These are phyloP conservation scores for Falco biarmicus DNA, from an alignment of 2,797 vertebrate genomes.

Conservation along the genomic window DNA sequence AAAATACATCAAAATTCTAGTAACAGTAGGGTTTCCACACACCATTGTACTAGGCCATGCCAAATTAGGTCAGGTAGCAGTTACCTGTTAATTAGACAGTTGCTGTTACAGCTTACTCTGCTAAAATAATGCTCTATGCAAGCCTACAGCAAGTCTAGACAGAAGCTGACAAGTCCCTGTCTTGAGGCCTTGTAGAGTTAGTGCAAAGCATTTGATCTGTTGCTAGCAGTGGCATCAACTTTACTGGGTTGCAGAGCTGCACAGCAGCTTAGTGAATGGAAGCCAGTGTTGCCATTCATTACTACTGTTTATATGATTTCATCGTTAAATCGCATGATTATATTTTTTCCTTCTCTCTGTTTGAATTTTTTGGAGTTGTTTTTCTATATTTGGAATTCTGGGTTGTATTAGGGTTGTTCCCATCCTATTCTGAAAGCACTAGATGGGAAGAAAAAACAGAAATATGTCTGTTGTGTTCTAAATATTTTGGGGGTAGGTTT, in stretches of 20 bases:
- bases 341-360: not conserved
- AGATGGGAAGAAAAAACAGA: not conserved
- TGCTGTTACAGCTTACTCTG: not conserved
- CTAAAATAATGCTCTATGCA: not conserved
- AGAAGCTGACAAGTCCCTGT: not conserved
- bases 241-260: not conserved
- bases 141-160: not conserved
- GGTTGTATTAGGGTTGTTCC: not conserved
- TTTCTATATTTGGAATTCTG: not conserved
- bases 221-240: not conserved
- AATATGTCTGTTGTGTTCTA: not conserved
- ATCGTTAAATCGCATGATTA: not conserved
- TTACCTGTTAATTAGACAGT: not conserved
- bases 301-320: not conserved
- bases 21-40: not conserved
- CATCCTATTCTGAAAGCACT: not conserved
- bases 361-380: slow-evolving; percentile 5
- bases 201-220: not conserved
- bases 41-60: not conserved
- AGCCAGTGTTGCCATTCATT: not conserved
- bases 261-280: slow-evolving; percentile 7
- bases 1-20: not conserved
- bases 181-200: not conserved
- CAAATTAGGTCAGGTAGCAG: not conserved
- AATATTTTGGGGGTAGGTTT: not conserved